Conservation (phyloP, 2,113 vertebrate species). For the Albula goreensis region DNA sequence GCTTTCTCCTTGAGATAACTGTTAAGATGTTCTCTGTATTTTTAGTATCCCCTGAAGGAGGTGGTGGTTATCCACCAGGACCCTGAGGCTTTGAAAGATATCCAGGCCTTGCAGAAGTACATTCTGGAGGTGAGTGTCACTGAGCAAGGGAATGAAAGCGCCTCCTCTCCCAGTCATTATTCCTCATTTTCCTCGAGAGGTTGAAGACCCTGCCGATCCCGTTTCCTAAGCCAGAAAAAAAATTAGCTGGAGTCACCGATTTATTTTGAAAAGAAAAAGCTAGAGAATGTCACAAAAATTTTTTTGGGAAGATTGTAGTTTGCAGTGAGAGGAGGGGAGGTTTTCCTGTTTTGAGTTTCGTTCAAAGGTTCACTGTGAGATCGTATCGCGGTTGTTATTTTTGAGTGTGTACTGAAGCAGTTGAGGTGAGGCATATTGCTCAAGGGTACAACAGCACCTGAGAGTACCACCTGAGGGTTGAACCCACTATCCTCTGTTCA, state of each 20-base stretch:
- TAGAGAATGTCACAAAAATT: not conserved
- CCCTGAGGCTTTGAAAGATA: conserved; percentile 81
- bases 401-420: no score
- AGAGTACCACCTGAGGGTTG: no score
- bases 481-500: no score
- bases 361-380: not conserved
- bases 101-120: conserved; percentile 89
- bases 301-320: not conserved
- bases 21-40: conserved; percentile 26
- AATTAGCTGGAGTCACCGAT: no score
- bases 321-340: not conserved
- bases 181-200: not conserved
- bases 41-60: conserved; percentile 94
- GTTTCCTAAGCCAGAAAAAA: no score
- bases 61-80: conserved; percentile 95
- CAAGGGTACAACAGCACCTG: no score
- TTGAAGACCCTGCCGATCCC: not conserved
- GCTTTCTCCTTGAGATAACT: not conserved
- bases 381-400: no score
- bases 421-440: no score
- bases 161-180: not conserved
- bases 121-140: conserved; percentile 85
- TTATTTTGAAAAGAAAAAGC: not conserved
- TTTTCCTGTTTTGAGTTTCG: no score
- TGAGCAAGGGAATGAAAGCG: not conserved